These are phyloP conservation scores for Papilio protenor DNA, from an alignment of 2,888 invertebrate species.

Conservation along the genomic window DNA sequence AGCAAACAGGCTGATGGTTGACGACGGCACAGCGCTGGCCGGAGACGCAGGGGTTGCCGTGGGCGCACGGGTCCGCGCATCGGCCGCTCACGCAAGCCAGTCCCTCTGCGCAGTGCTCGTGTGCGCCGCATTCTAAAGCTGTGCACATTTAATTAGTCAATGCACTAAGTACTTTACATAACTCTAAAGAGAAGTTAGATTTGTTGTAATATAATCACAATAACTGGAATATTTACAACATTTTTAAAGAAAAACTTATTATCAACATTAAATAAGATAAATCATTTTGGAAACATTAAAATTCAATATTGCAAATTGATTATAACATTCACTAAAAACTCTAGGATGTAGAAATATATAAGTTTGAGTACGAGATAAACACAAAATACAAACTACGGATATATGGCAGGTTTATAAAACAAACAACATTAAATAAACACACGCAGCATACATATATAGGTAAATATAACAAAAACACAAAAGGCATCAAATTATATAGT, in stretches of 20 bases:
- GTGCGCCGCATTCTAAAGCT: conserved; percentile 92
- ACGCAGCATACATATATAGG: conserved; percentile 14
- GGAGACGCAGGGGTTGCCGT: conserved; percentile 88
- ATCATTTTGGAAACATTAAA: too few species aligned
- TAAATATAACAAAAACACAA: conserved; percentile 49
- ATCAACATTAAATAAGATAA: too few species aligned
- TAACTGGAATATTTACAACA: not conserved
- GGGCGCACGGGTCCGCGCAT: conserved; percentile 92
- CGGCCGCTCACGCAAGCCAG: conserved; percentile 91
- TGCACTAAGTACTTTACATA: conserved; percentile 24
- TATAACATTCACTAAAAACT: not conserved
- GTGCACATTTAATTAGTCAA: conserved; percentile 57
- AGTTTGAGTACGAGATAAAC: not conserved
- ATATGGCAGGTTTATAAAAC: conserved; percentile 2
- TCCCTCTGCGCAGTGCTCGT: conserved; percentile 90
- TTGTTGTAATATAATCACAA: not conserved
- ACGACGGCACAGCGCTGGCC: conserved; percentile 93
- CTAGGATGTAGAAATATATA: not conserved
- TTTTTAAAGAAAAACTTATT: too few species aligned
- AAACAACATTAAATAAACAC: conserved; percentile 17
- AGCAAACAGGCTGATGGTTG: conserved; percentile 93
- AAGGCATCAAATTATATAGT: conserved; percentile 65
- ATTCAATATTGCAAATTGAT: not conserved
- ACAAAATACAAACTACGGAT: conserved; percentile 12
- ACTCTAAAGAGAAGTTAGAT: not conserved